Evolutionary conservation across 2,888 invertebrate species (phyloP).

Genomic region (Drosophila emarginata): DNA sequence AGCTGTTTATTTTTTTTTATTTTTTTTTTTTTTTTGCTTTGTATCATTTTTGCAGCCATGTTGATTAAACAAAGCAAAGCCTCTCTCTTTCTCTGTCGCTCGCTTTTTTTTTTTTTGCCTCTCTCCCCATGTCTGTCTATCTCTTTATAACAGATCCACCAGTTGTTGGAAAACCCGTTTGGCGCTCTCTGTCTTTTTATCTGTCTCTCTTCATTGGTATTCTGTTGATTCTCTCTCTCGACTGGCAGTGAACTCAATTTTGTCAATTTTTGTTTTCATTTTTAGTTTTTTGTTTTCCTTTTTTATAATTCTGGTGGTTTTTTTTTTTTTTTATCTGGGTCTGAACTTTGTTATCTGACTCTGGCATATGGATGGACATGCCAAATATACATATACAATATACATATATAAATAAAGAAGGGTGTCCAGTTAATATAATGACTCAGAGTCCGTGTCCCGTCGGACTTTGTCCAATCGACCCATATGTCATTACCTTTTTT

Average conservation of each 20-base stretch:
- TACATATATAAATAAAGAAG: too few relatives aligned
- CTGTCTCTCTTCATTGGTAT: conserved; percentile 1
- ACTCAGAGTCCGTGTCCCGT: neutral
- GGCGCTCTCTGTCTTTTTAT: conserved; percentile 26
- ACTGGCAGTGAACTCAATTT: conserved; percentile 64
- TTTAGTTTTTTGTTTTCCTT: conserved; percentile 47
- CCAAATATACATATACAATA: neutral
- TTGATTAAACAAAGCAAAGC: conserved; percentile 23
- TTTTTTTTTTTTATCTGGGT: conserved; percentile 52
- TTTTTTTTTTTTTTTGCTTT: neutral
- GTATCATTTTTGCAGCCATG: conserved; percentile 27
- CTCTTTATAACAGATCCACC: neutral
- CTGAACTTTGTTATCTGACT: conserved; percentile 61
- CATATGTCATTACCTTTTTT: neutral
- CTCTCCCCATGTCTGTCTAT: too few relatives aligned
- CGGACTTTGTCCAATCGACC: neutral
- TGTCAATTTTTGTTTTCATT: conserved; percentile 66
- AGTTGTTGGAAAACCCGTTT: conserved; percentile 40
- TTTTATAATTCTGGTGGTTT: conserved; percentile 34
- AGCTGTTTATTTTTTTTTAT: conserved; percentile 32
- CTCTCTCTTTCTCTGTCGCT: conserved; percentile 5
- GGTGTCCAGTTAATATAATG: conserved; percentile 3
- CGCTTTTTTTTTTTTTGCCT: too few relatives aligned
- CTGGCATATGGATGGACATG: conserved; percentile 36
- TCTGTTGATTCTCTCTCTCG: conserved; percentile 21